Conservation (phyloP, 2,888 invertebrate genomes). For the Sphinx pinastri region DNA sequence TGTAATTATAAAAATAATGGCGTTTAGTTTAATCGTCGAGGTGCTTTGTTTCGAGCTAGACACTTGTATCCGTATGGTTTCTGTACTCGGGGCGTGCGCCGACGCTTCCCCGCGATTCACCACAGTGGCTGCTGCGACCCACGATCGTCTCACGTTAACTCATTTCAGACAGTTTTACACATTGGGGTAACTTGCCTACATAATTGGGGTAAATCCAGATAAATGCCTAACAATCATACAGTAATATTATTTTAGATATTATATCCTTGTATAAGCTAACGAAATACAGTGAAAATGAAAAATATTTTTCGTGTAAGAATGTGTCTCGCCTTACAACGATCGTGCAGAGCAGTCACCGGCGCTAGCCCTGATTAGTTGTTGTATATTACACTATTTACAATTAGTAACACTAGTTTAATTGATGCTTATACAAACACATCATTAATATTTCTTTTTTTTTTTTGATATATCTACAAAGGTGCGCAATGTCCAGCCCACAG, state of each 20-base stretch:
- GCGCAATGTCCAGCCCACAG: conserved; percentile 7
- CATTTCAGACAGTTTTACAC: neutral
- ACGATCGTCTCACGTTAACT: neutral
- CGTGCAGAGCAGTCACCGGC: conserved; percentile 21
- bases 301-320: neutral
- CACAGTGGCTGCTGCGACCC: neutral
- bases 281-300: no score
- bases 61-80: conserved; percentile 33
- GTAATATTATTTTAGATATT: no score
- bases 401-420: conserved; percentile 37
- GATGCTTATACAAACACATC: conserved; percentile 34
- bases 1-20: conserved; percentile 21
- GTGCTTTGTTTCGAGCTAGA: conserved; percentile 38
- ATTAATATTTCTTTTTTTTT: conserved; percentile 15
- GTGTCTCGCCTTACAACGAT: neutral
- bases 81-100: conserved; percentile 19
- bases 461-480: conserved; percentile 13
- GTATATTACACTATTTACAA: conserved; percentile 35
- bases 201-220: neutral
- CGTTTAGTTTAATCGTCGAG: conserved; percentile 30
- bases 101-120: neutral
- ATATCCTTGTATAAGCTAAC: no score
- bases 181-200: conserved; percentile 3
- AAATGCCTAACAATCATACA: no score
- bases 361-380: conserved; percentile 33